Evolutionary conservation across 2,888 invertebrate species (phyloP), one percentile per base, ranked within the genome.

Genomic region (Calameuta idolon): DNA sequence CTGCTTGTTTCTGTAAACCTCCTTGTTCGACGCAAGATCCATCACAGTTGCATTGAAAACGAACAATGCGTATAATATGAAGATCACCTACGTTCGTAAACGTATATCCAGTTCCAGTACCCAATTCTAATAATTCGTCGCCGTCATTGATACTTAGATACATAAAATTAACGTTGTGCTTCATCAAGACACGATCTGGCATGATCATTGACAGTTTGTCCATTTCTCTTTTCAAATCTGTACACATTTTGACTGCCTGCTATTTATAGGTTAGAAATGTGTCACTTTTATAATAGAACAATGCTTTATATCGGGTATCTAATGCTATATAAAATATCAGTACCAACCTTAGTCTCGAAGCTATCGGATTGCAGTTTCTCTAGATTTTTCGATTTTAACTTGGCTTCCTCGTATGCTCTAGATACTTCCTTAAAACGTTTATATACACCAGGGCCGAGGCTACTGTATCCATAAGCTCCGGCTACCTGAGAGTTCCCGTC

Each of bases 401-500:
- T 9, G 76, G 84, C 83, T 9, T 74, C 33, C 5, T 69, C 40
- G 69, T 79, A 83, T 69, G 31, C 23, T 31, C 11, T 75, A 9
- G 69, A 76, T 12, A 83, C 75, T 76, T 84, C 81, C 40, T 83
- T 80, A 81, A 82, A 85, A 77, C 82, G 76, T 69, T 85, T 81
- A 76, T 86, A 83, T 76, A 89, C 80, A 69, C 85, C 86, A 31
- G 83, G 83, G 4, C 76, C 80, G 30, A 89, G 81, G 40, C 82
- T 85, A n/a, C 83, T 85, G 76, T 89, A 88, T 15, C 87, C 86
- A 74, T 84, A 88, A 69, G 89, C 89, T 15, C 89, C 89, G 69
- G 85, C 83, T 73, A 79, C 83, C 11, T 73, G 35, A 15, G 85
- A 83, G 79, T 88, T 89, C 34, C 88, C 89, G 78, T 89, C 89